Evolutionary conservation across 2,113 vertebrate genomes (phyloP), one percentile per base, ranked within the genome.

Genomic region (Chaetura pelagica): DNA sequence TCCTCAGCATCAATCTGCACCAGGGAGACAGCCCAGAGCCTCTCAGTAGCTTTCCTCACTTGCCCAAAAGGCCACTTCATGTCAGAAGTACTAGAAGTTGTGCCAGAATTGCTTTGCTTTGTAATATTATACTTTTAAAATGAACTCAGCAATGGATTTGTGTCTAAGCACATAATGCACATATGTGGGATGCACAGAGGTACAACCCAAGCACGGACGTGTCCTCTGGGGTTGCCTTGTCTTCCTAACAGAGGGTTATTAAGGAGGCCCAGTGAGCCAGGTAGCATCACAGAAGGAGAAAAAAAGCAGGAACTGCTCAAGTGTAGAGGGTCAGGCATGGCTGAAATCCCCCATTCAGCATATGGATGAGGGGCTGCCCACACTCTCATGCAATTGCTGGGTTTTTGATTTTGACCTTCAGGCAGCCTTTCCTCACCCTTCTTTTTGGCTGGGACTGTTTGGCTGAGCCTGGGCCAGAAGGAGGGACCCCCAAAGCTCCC

Each of bases 1-100:
- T 96, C 90, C 75, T 86, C 85, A 48, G 85, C 92, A 94, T 95
- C 92, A 73, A 30, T 91, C 90, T 84, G 87, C 82, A 54, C 68
- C 1, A 2, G 29, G 87, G 88, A 88, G 91, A 8, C 63, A 88
- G 96, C 90, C 73, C 92, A 78, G 83, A 93, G 85, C 83, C 54
- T 90, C 89, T 81, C 84, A 9, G 84, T 77, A 93, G 71, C 80
- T 93, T 91, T 91, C 85, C 91, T 83, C 61, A 2, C 87, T 67
- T 54, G 27, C 92, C 95, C 48, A 0, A 57, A 94, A 87, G 93
- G 91, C 94, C 94, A 80, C 59, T 89, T 80, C 3, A 14, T 77
- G 72, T 94, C 93, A 90, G 89, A 87, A 84, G 72, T n/a, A 5
- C 81, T 90, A 42, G 86, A 87, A 90, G 92, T 44, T 63, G 69